Evolutionary conservation across 2,888 invertebrate genomes (phyloP).

Genomic region (Eulithis prunata): DNA sequence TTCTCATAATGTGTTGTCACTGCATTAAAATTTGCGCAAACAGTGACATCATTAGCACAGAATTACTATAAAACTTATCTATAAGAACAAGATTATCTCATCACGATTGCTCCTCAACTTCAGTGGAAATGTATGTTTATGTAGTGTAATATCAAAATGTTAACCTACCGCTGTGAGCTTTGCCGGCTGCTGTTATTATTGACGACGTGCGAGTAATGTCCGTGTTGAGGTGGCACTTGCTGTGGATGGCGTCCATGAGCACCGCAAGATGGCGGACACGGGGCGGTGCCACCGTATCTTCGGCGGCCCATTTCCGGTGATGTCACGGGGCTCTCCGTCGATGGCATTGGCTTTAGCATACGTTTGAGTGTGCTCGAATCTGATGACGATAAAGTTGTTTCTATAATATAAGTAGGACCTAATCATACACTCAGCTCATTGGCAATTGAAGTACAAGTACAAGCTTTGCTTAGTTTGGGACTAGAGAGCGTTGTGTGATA

Average conservation of each 20-base stretch:
- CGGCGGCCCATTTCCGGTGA: slow-evolving; percentile 95
- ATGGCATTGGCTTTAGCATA: slow-evolving; percentile 97
- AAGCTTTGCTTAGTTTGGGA: no score
- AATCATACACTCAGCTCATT: no score
- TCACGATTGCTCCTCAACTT: background rate
- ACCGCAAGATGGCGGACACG: slow-evolving; percentile 86
- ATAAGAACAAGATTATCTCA: no score
- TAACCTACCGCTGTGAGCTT: slow-evolving; percentile 86
- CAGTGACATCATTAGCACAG: no score
- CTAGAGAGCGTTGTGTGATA: no score
- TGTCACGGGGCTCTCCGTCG: slow-evolving; percentile 94
- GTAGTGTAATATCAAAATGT: no score
- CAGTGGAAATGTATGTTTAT: no score
- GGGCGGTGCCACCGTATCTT: slow-evolving; percentile 85
- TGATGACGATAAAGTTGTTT: slow-evolving; percentile 51
- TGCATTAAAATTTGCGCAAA: no score
- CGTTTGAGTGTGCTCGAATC: slow-evolving; percentile 95
- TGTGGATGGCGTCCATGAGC: slow-evolving; percentile 84
- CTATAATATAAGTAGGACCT: no score
- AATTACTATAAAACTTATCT: no score
- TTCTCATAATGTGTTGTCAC: no score
- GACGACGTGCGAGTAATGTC: slow-evolving; percentile 74
- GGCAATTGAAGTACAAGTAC: no score
- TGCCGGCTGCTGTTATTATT: slow-evolving; percentile 87
- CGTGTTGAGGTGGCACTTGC: slow-evolving; percentile 83